Conservation (phyloP, 2,888 invertebrate species). For the Trichopria drosophilae region DNA sequence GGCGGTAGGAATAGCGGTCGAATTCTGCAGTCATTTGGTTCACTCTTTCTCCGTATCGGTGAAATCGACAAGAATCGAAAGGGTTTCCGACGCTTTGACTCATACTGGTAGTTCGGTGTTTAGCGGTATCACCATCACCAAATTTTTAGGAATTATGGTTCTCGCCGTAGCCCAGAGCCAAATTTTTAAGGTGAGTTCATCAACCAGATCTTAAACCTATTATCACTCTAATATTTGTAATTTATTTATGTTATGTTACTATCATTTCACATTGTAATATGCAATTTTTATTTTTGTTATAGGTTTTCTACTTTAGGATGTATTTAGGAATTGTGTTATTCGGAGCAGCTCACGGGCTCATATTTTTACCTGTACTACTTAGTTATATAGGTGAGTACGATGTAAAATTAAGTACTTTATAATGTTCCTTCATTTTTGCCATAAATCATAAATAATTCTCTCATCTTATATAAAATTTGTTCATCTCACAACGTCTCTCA, state of each 20-base stretch:
- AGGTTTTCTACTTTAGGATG: conserved; percentile 95
- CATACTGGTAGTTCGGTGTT: conserved; percentile 91
- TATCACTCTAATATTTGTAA: too few relatives aligned
- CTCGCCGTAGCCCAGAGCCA: conserved; percentile 96
- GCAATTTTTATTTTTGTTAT: too few relatives aligned
- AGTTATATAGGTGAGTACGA: conserved; percentile 94
- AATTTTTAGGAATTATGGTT: conserved; percentile 95
- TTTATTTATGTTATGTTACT: too few relatives aligned
- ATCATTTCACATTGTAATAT: too few relatives aligned
- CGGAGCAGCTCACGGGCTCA: conserved; percentile 94
- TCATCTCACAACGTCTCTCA: too few relatives aligned
- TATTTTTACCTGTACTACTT: conserved; percentile 95
- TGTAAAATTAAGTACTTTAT: too few relatives aligned
- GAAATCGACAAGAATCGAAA: conserved; percentile 68
- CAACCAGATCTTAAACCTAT: too few relatives aligned
- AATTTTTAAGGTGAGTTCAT: conserved; percentile 73
- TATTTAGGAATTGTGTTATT: conserved; percentile 95
- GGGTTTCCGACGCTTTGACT: conserved; percentile 82
- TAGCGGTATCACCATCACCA: conserved; percentile 95
- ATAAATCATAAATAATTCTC: too few relatives aligned
- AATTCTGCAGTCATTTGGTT: conserved; percentile 96
- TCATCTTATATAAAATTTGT: too few relatives aligned
- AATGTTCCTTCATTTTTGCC: too few relatives aligned
- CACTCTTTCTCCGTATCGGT: conserved; percentile 85
- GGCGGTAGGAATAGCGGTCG: conserved; percentile 97